Base-by-base conservation (phyloP, 2,888 invertebrate species). In the Apamea anceps region DNA sequence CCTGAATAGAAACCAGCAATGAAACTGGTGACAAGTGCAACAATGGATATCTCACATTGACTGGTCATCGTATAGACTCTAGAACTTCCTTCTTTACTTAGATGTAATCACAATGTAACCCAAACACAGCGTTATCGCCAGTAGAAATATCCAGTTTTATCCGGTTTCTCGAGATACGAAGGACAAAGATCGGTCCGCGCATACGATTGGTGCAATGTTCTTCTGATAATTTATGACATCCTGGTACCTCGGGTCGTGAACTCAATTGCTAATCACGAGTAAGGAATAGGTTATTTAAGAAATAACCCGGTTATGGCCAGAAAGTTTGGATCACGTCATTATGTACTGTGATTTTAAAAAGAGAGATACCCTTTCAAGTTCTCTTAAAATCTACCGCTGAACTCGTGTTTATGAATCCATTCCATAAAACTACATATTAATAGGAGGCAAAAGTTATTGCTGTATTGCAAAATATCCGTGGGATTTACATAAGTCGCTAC, bases 171-270 rank as follows among this genome's bases (percentile, higher is more conserved):
- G 66, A 51, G 73, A 80, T 70, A 75, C 65, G 71, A 80, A 83
- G 88, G 88, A 81, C 84, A 87, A 80, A 87, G 88, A 89, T 88
- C 85, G 79, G 62, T 84, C 21, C 77, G 67, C 72, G 79, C 79
- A 70, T 60, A 45, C 66, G 70, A 77, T 75, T 73, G 28, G 66
- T 77, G 80, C 71, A 37, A 57, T 72, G 54, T 65, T 75, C 68
- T 72, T 57, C 42, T 13, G 65, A 65, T 84, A 65, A 74, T 45
- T 75, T 84, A 84, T 87, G 84, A 25, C 13, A 28, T 32, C 62
- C 54, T 66, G 54, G 66, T 86, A 73, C 81, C 10, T 68, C 15
- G 57, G 32, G 63, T 71, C 63, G 48, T 79, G 84, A 84, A 81
- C 65, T 76, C 15, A 62, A 65, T 77, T 65, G 28, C 65, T 45